phyloP scores from a whole-genome alignment of 2,797 vertebrate species.

The Thaleichthys pacificus region DNA sequence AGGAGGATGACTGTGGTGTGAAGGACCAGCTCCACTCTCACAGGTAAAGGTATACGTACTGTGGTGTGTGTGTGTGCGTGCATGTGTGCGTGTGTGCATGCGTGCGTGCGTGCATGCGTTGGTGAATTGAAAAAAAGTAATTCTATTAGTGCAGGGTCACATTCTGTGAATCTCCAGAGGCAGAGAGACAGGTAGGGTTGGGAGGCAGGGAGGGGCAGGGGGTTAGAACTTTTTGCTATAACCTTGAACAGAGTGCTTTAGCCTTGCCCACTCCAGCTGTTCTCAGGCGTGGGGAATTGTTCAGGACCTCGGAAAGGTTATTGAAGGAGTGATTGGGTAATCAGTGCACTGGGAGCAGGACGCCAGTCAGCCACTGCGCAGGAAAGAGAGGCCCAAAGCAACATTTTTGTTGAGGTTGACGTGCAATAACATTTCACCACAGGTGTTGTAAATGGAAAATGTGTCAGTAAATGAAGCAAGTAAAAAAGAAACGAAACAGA shows the following conservation, averaged over 20 bases:
- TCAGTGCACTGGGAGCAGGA: conserved; percentile 1
- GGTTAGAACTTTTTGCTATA: conserved; percentile 30
- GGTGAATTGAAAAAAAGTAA: neutral
- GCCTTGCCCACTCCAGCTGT: conserved; percentile 11
- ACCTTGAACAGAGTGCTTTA: conserved; percentile 20
- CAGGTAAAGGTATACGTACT: neutral
- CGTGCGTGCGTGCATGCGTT: no score
- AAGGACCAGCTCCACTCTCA: no score
- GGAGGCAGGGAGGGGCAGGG: conserved; percentile 21
- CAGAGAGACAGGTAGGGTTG: conserved; percentile 22
- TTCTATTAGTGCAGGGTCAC: neutral
- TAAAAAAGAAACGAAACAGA: no score
- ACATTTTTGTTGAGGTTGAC: neutral
- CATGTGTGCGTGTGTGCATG: no score
- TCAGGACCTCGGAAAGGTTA: conserved; percentile 30
- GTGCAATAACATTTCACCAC: no score
- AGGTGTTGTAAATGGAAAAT: no score
- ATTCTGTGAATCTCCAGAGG: neutral
- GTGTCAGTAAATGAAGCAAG: no score
- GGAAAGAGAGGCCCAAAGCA: no score
- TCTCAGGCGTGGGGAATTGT: neutral
- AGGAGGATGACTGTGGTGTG: no score
- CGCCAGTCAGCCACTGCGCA: neutral
- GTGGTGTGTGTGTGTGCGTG: conserved; percentile 10
- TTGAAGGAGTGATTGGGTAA: conserved; percentile 14